Percentiles rank a stretch among this genome's conserved stretches.
These are phyloP conservation scores for Drosophila buzzatii DNA, from an alignment of 2,888 invertebrate genomes.

Conservation along the genomic window DNA sequence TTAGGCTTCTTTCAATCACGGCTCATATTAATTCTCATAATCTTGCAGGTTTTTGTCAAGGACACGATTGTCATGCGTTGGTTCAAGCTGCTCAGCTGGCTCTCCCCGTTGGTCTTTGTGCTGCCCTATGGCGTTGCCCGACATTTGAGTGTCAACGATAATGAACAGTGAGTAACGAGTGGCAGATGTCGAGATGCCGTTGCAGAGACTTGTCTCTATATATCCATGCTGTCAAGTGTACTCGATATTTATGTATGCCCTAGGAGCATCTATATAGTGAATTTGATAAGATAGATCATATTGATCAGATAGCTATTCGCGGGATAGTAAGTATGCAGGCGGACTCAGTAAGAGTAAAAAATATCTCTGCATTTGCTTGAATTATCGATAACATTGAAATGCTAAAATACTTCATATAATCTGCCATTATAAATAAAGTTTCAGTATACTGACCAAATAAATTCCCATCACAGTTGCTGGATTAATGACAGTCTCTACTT, in stretches of 20 bases:
- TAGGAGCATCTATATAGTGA: background rate
- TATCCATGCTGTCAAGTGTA: background rate
- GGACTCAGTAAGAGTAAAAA: background rate
- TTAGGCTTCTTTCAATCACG: background rate
- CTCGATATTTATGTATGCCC: background rate
- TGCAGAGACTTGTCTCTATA: background rate
- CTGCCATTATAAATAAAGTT: background rate
- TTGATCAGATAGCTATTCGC: no score
- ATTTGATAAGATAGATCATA: no score
- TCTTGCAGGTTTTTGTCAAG: conserved; percentile 89
- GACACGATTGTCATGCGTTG: conserved; percentile 90
- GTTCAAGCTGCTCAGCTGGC: conserved; percentile 91
- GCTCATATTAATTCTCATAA: background rate
- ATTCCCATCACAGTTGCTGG: conserved; percentile 88
- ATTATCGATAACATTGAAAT: background rate
- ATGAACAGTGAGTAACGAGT: conserved; percentile 86
- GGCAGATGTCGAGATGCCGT: background rate
- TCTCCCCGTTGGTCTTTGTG: conserved; percentile 87
- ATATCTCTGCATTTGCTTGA: background rate
- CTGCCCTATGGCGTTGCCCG: conserved; percentile 84
- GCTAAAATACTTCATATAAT: no score
- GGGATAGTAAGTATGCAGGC: background rate
- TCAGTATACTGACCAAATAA: background rate
- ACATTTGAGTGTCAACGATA: conserved; percentile 86
- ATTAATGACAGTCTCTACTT: conserved; percentile 88